Evolutionary conservation across 2,113 vertebrate species (phyloP).

Genomic region (Dinomys branickii): DNA sequence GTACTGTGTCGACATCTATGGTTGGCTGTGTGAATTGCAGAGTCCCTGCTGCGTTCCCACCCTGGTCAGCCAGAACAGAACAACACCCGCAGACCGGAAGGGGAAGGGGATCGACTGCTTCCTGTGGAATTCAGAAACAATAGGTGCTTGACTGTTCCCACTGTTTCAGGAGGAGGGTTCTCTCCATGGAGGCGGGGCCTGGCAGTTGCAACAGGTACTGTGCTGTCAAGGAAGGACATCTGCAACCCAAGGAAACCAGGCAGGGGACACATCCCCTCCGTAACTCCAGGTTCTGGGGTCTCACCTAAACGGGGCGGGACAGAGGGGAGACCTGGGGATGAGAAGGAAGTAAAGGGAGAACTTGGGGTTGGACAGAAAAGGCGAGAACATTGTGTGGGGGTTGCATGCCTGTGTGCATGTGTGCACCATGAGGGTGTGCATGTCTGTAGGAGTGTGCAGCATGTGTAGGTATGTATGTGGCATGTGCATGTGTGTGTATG

Average conservation of each 20-base stretch:
- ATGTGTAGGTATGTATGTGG: neutral
- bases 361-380: neutral
- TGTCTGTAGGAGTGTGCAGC: neutral
- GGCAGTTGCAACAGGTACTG: neutral
- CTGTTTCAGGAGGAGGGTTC: neutral
- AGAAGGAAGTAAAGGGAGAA: neutral
- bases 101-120: neutral
- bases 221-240: neutral
- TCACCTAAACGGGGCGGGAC: neutral
- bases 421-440: no score
- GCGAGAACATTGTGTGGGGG: no score
- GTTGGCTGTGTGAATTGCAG: constrained; percentile 38
- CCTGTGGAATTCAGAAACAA: neutral
- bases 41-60: neutral
- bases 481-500: neutral
- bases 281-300: neutral
- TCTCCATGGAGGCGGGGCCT: neutral
- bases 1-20: constrained; percentile 62
- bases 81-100: neutral
- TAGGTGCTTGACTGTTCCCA: neutral
- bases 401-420: accelerated
- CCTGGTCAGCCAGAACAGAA: neutral
- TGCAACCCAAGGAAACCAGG: neutral
- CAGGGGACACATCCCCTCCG: neutral
- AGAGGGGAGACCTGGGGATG: neutral